Conservation (phyloP, 2,113 vertebrate species). For the Hymenochirus boettgeri region DNA sequence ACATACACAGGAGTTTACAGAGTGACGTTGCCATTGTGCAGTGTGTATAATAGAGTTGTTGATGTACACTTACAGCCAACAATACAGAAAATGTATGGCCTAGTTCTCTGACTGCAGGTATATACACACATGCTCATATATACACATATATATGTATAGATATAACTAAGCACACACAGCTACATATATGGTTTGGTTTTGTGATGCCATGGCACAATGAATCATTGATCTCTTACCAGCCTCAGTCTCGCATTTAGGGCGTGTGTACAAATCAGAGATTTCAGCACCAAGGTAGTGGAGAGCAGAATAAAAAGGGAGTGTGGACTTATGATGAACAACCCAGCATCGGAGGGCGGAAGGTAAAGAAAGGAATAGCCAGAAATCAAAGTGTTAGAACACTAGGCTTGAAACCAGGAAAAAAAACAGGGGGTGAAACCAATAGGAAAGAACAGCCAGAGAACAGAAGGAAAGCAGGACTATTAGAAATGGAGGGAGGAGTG, state of each 20-base stretch:
- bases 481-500: neutral
- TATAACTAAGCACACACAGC: too few species aligned
- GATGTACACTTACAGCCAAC: too few species aligned
- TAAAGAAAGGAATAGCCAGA: neutral
- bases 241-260: constrained; percentile 7
- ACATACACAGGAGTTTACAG: too few species aligned
- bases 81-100: too few species aligned
- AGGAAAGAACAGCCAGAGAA: neutral
- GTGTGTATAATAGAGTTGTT: too few species aligned
- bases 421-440: neutral
- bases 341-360: neutral
- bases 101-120: too few species aligned
- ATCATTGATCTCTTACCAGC: constrained; percentile 1
- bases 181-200: neutral
- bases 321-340: neutral
- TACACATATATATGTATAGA: too few species aligned
- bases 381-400: neutral
- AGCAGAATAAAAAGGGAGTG: constrained; percentile 1
- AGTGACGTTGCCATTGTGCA: too few species aligned
- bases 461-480: constrained; percentile 3
- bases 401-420: neutral
- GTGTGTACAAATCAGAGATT: constrained; percentile 15
- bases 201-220: neutral
- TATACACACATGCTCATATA: too few species aligned
- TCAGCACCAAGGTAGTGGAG: constrained; percentile 35